Evolutionary conservation across 2,888 invertebrate species (phyloP).

Genomic region (Ceratothoa steindachneri): DNA sequence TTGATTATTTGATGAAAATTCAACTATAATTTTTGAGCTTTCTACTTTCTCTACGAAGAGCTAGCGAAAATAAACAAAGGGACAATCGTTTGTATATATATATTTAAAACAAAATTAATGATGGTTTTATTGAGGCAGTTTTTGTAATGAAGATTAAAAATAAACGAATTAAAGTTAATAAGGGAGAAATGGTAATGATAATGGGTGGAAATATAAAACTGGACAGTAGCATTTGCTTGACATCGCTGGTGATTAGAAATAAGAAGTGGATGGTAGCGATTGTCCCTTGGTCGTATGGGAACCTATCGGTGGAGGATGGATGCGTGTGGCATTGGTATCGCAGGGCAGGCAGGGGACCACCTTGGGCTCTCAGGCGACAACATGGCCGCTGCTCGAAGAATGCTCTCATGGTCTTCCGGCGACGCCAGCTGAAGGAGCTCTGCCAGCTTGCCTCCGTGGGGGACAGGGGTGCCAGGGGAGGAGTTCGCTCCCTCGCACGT

Average conservation of each 20-base stretch:
- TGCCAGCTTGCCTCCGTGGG: slow-evolving; percentile 40
- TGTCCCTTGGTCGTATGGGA: background rate
- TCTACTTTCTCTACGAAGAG: background rate
- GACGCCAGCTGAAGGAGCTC: slow-evolving; percentile 41
- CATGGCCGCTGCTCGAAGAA: slow-evolving; percentile 39
- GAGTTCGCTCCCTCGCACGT: background rate
- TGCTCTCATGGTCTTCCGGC: slow-evolving; percentile 42
- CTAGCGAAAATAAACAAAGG: background rate
- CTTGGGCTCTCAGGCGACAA: slow-evolving; percentile 39
- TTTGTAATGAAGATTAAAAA: too few species aligned
- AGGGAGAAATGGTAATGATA: too few species aligned
- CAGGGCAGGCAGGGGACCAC: slow-evolving; percentile 22
- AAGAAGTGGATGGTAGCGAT: too few species aligned
- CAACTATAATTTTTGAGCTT: background rate
- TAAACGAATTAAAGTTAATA: too few species aligned
- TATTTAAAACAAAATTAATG: too few species aligned
- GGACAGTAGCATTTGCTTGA: too few species aligned
- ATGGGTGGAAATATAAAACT: too few species aligned
- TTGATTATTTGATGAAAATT: too few species aligned
- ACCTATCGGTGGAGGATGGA: background rate
- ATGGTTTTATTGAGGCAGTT: too few species aligned
- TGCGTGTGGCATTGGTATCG: background rate
- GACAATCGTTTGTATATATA: background rate
- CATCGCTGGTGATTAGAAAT: too few species aligned
- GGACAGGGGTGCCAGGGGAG: slow-evolving; percentile 34